Evolutionary conservation across 1,140 invertebrate species (phyloP), one percentile per base, ranked within the genome.

Genomic region (Drosophila ogumai): DNA sequence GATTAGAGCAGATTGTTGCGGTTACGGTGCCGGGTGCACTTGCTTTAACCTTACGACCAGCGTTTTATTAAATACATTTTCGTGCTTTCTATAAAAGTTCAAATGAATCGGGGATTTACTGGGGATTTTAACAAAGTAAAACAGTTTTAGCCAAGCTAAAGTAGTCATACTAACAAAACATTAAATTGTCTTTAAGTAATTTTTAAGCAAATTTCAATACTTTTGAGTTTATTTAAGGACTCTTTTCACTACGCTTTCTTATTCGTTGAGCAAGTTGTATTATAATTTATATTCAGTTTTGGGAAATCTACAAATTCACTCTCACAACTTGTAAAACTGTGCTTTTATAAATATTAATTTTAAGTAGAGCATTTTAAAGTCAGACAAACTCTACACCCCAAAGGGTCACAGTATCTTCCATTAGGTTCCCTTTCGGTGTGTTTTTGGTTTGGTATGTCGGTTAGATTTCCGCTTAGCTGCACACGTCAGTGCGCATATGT

Each of bases 401-500:
- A 15, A 12, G 17, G 32, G 7, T 1, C 17, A 8, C 13, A 41
- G 2, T 13, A n/a, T 36, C 41, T 58, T 49, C 66, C 52, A 10
- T 71, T 69, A 22, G 19, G 67, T 59, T 41, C 43, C 52, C 19
- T 40, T 65, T 65, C 25, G 55, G 32, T 50, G 46, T 44, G 43
- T 57, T 52, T 50, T 49, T 13, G 59, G 76, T 40, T 63, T 60
- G 63, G 47, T 55, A 61, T 69, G 61, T 75, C 65, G 63, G 60
- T 40, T 56, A 67, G 41, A 82, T 79, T 75, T 84, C 58, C 81
- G 66, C 47, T 76, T 43, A 72, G 57, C 15, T 76, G 61, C 72
- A 82, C 75, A 63, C 50, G 52, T 71, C 65, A 54, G 46, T 17
- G 28, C 38, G 36, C 55, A 63, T 52, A 78, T 67, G 61, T 40